Evolutionary conservation across 2,888 invertebrate genomes (phyloP).

Genomic region (Drosophila sordidula): DNA sequence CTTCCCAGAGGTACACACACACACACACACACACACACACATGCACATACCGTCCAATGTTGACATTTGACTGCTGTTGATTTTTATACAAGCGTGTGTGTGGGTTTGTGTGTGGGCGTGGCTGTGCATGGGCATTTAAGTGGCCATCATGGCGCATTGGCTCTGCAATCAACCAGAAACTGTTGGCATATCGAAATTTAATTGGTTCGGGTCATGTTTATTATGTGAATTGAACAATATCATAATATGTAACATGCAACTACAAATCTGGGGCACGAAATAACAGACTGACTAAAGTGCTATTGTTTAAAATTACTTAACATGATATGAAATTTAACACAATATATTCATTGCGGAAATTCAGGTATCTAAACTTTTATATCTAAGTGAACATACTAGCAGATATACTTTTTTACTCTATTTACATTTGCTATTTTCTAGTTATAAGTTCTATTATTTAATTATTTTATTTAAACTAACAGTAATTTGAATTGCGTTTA

Average conservation of each 20-base stretch:
- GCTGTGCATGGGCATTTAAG: slow-evolving; percentile 28
- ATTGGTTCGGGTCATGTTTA: slow-evolving; percentile 36
- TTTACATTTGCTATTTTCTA: no score
- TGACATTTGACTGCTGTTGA: slow-evolving; percentile 51
- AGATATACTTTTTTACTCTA: no score
- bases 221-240: slow-evolving; percentile 26
- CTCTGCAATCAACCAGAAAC: slow-evolving; percentile 41
- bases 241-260: not conserved
- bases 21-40: slow-evolving; percentile 4
- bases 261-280: not conserved
- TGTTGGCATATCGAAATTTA: slow-evolving; percentile 39
- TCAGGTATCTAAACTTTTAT: no score
- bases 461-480: no score
- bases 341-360: not conserved
- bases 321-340: no score
- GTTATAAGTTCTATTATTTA: no score
- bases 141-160: slow-evolving; percentile 29
- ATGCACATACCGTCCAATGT: slow-evolving; percentile 31
- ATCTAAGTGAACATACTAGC: no score
- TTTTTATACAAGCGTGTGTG: slow-evolving; percentile 17
- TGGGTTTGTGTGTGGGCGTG: slow-evolving; percentile 14
- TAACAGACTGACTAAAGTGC: not conserved
- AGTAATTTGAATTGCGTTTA: no score
- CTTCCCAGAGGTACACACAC: not conserved
- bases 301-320: no score